Evolutionary conservation across 2,797 vertebrate genomes (phyloP).

Genomic region (Eurystomus glaucurus): DNA sequence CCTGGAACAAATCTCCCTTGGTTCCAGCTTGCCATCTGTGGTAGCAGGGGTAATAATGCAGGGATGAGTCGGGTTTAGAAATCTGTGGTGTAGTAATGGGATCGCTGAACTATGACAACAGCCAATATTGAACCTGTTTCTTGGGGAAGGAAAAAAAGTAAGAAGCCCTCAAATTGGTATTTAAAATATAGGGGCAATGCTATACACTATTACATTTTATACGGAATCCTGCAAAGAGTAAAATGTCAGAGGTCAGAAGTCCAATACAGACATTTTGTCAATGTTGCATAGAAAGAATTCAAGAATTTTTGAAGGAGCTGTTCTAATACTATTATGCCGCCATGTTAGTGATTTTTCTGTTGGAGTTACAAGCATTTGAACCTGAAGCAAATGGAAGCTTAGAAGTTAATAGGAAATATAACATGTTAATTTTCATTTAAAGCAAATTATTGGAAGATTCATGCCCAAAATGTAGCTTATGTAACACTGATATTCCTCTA

Average conservation of each 20-base stretch:
- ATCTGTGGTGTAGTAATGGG: not conserved
- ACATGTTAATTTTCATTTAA: not conserved
- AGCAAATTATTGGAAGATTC: not conserved
- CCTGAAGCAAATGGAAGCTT: not conserved
- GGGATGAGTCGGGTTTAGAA: not conserved
- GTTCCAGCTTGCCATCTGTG: not conserved
- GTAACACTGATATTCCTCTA: not conserved
- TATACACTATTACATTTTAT: not conserved
- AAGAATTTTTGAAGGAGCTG: not conserved
- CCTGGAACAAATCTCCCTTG: not conserved
- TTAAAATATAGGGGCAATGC: not conserved
- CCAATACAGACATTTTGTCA: not conserved
- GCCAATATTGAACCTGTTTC: not conserved
- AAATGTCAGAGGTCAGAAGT: not conserved
- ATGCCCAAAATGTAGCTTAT: not conserved
- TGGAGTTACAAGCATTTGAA: not conserved
- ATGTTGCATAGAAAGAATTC: not conserved
- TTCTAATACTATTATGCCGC: not conserved
- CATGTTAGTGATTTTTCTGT: not conserved
- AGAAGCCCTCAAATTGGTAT: not conserved
- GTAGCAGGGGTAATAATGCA: not conserved
- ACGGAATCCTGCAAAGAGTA: not conserved
- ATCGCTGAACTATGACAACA: not conserved
- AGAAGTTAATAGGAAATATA: not conserved
- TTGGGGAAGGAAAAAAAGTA: fast-evolving